Base-by-base conservation (phyloP, 2,888 invertebrate species). In the Tholera decimalis region DNA sequence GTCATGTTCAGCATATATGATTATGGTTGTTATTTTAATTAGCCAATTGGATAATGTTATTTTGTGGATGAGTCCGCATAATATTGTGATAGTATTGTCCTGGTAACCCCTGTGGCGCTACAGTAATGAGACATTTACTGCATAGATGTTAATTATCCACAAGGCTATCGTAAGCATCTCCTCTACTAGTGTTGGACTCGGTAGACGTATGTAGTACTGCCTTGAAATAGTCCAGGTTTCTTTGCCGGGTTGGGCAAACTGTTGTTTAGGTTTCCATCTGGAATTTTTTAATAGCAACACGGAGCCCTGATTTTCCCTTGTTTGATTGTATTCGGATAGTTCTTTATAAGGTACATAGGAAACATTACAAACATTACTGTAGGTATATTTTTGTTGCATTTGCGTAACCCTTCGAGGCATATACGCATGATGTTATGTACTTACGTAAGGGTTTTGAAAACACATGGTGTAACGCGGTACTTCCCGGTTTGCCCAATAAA, bases 11-110 rank as follows among this genome's bases (percentile, higher is more conserved):
- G 35, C 20, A 41, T 9, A 30, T 43, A 24, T 22, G 18, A 58
- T 68, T 15, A 8, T 20, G 22, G 26, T 47, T 43, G 26, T 65
- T 37, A 49, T 73, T 54, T 41, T 20, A 73, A 64, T 73, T 18
- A 39, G 22, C 18, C 44, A 50, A 50, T 61, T 61, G 26, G 22
- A 39, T 39, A 64, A 41, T 47, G 24, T 28, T 51, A 44, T 73
- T 67, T 51, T 28, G 65, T 51, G 39, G n/a, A 39, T 13, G 22
- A 59, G 9, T 30, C 13, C 49, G 20, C 22, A 50, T 18, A 72
- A 62, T 33, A 26, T 20, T 72, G 15, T 37, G 20, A 51, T 62
- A 26, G 6, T 39, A 71, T 50, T 33, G 37, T 37, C 33, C 1
- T 22, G 15, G 46, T 5, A 4, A 22, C 8, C 13, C 2, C 8